Base-by-base conservation (phyloP, 2,888 invertebrate genomes). In the Yponomeuta malinellus region DNA sequence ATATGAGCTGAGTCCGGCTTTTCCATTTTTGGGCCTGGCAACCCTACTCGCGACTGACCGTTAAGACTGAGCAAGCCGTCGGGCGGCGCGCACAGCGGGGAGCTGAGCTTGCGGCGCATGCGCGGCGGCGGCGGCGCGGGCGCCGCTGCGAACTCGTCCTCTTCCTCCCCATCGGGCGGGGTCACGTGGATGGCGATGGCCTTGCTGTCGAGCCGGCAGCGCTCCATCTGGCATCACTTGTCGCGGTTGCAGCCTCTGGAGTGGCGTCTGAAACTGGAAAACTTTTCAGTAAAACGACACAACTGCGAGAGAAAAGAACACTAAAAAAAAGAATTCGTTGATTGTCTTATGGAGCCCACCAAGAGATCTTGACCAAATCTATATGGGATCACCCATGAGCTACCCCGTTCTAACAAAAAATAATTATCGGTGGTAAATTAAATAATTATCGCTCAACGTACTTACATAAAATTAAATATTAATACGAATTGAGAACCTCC, bases 141-240 rank as follows among this genome's bases (percentile, higher is more conserved):
- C 64, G 63, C 66, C 64, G 48, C 66, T 29, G 86, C 83, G 70
- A 87, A 85, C 74, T 88, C 88, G 75, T 81, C 79, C 75, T 88
- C 89, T 78, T 90, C 90, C 83, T 87, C 86, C 75, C 84, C 87
- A 80, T 90, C 90, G 74, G 91, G 89, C 78, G 91, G 88, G 79
- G 88, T 91, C 81, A 91, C 89, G 77, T 87, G 89, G 79, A 92
- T 92, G 72, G 88, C 85, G 77, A 91, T 88, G 79, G 85, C 88
- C 82, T 81, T 85, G 78, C 76, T 80, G 72, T 81, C 83, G 79
- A 74, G 81, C 71, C 72, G 78, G 73, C 77, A 75, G 72, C 83
- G 82, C 75, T 77, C 77, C 74, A 80, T 75, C 79, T 83, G 83
- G 89, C 90, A 91, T 90, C 66, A 88, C 87, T 69, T 82, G 82